A percentile compares a stretch with the other conserved stretches of the same genome.
phyloP scores from a whole-genome alignment of 2,113 vertebrate species.

The Nothobranchius kuhntae region DNA sequence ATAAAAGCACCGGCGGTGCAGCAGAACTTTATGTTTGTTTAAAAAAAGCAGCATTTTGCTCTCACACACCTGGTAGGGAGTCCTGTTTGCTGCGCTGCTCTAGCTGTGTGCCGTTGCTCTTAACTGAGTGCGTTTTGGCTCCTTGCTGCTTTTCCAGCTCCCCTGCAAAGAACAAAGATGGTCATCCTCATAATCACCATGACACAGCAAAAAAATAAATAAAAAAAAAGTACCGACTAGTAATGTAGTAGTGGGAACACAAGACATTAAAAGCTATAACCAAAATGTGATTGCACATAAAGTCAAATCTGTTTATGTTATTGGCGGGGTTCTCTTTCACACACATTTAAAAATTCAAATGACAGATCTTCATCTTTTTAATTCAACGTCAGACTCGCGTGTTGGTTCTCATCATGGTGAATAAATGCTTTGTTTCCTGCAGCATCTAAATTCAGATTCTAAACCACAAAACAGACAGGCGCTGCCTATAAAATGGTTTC shows the following conservation, averaged over 20 bases:
- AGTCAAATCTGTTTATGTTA: neutral
- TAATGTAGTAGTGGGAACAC: too few relatives aligned
- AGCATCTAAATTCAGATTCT: conserved; percentile 36
- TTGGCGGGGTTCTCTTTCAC: conserved; percentile 3
- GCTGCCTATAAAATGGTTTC: neutral
- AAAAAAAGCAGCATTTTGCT: conserved; percentile 7
- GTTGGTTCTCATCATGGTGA: conserved; percentile 61
- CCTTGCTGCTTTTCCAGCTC: conserved; percentile 97
- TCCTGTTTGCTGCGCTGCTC: conserved; percentile 87
- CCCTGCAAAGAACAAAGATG: conserved; percentile 79
- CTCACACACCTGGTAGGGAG: conserved; percentile 86
- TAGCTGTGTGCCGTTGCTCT: conserved; percentile 86
- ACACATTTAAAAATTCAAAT: conserved; percentile 18
- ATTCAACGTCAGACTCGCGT: conserved; percentile 61
- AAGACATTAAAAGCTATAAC: too few relatives aligned
- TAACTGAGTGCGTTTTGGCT: conserved; percentile 84
- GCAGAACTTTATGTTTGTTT: conserved; percentile 5
- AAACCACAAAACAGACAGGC: neutral
- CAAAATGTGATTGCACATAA: too few relatives aligned
- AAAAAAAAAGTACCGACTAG: too few relatives aligned
- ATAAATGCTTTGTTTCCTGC: conserved; percentile 47
- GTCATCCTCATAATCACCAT: conserved; percentile 34
- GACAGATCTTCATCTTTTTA: conserved; percentile 38
- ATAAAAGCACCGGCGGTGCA: neutral
- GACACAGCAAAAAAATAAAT: conserved; percentile 5